Evolutionary conservation across 2,888 invertebrate genomes (phyloP), one percentile per base, ranked within the genome.

Genomic region (Desoria tigrina): DNA sequence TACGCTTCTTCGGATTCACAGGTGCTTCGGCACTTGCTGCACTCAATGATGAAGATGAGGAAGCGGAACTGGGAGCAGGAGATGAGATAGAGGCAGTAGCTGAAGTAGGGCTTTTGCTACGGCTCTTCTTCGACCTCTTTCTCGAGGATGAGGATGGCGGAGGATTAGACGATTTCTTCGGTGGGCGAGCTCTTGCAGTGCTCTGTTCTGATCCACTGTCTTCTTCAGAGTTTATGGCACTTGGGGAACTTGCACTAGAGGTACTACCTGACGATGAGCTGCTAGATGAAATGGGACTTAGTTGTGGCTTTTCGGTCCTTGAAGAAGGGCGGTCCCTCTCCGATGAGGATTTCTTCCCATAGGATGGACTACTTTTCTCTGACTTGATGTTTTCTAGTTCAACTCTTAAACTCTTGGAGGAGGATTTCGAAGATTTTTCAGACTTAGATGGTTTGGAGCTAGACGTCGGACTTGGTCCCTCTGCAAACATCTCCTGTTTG

Each of bases 191-290:
- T 32, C 37, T 59, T n/a, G 45, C 49, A 42, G 37, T 7, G 24
- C 51, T 39, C 7, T 9, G 14, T 27, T 45, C 58, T 11, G 58
- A 45, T 51, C 45, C 61, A 23, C 63, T 65, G n/a, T 72, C 72
- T 14, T 72, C 66, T n/a, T 72, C 72, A 24, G 72, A 72, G 63
- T 70, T 72, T 65, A 68, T 70, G 68, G 70, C 72, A 72, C 70
- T 72, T 23, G 62, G 63, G 37, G 63, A 65, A 26, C 65, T 61
- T 45, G 64, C 60, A 23, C 63, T 66, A 1, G 72, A 66, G 11
- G 66, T 59, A 27, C 61, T 42, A 39, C 57, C 63, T 21, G 68
- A 67, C 6, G 69, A 69, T 7, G 68, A 67, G 45, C 66, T 66
- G 59, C 69, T 67, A 2, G 63, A 26, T 16, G 72, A 69, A 23